These are phyloP conservation scores for Acrossocheilus fasciatus DNA, from an alignment of 2,797 vertebrate species.

Conservation along the genomic window DNA sequence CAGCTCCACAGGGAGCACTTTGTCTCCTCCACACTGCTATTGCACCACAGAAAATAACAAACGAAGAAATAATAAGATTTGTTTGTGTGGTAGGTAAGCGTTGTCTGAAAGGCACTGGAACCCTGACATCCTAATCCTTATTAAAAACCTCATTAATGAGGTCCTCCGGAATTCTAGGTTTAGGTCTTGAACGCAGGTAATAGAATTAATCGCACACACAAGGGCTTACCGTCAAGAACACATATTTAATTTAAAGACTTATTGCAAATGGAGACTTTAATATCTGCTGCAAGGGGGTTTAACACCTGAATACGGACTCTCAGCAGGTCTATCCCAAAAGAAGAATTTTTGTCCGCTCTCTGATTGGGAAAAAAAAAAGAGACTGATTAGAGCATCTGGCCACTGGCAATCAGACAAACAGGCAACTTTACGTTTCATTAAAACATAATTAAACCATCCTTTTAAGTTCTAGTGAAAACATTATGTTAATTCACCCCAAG, in stretches of 20 bases:
- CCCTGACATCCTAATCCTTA: constrained; percentile 53
- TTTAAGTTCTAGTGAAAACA: constrained; percentile 60
- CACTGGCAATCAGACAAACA: constrained; percentile 55
- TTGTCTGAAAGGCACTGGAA: constrained; percentile 44
- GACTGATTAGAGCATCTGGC: constrained; percentile 54
- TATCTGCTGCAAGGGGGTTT: constrained; percentile 59
- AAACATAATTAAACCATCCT: constrained; percentile 63
- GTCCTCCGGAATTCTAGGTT: constrained; percentile 36
- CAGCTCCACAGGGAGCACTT: constrained; percentile 53
- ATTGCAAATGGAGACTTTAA: constrained; percentile 49
- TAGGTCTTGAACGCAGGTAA: constrained; percentile 46
- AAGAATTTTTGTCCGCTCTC: constrained; percentile 33
- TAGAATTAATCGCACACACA: constrained; percentile 50
- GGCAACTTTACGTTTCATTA: constrained; percentile 61
- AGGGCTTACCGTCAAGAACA: constrained; percentile 34
- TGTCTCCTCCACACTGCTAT: constrained; percentile 45
- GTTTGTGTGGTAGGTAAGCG: constrained; percentile 27
- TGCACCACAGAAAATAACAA: constrained; percentile 45
- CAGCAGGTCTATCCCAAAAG: constrained; percentile 2
- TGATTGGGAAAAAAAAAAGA: constrained; percentile 34
- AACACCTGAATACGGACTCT: constrained; percentile 19
- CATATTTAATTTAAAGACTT: constrained; percentile 52
- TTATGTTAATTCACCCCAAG: constrained; percentile 50
- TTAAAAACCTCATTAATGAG: constrained; percentile 47
- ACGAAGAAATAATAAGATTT: constrained; percentile 45